Percentiles rank a stretch among this genome's conserved stretches.
Conservation (phyloP, 2,797 vertebrate species). For the Threskiornis aethiopicus region DNA sequence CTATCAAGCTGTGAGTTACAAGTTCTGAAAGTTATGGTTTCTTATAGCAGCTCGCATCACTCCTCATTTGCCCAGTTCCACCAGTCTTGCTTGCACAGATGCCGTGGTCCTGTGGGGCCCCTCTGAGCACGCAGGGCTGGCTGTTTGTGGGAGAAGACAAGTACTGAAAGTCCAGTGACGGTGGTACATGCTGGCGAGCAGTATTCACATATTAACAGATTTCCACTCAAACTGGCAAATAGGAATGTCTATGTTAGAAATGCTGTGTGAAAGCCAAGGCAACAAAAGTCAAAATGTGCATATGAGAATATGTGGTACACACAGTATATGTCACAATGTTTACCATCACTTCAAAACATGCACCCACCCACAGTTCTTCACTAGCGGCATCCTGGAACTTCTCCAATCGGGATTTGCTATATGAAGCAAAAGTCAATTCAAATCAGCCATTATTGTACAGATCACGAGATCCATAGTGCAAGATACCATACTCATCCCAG, state of each 20-base stretch:
- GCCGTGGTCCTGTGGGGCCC: background rate
- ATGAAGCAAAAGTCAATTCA: slow-evolving; percentile 72
- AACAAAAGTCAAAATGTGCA: slow-evolving; percentile 65
- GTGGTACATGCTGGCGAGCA: background rate
- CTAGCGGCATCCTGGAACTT: slow-evolving; percentile 63
- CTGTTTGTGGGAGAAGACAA: background rate
- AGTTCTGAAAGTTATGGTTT: background rate
- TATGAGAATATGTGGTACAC: slow-evolving; percentile 62
- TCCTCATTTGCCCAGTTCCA: background rate
- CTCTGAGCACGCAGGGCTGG: background rate
- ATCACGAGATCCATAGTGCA: slow-evolving; percentile 45
- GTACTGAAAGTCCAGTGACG: background rate
- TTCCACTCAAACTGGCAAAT: slow-evolving; percentile 57
- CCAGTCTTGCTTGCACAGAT: background rate
- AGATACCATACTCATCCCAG: slow-evolving; percentile 42
- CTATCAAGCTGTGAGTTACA: background rate
- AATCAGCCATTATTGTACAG: slow-evolving; percentile 65
- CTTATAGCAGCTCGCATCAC: background rate
- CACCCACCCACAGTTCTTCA: slow-evolving; percentile 57
- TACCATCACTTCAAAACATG: slow-evolving; percentile 71
- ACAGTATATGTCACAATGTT: slow-evolving; percentile 70
- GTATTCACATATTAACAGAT: slow-evolving; percentile 34
- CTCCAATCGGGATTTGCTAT: slow-evolving; percentile 65
- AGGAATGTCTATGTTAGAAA: slow-evolving; percentile 37
- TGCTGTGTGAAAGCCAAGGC: slow-evolving; percentile 65